Base-by-base conservation (phyloP, 1,140 invertebrate species). In the Anagrus nilaparvatae region DNA sequence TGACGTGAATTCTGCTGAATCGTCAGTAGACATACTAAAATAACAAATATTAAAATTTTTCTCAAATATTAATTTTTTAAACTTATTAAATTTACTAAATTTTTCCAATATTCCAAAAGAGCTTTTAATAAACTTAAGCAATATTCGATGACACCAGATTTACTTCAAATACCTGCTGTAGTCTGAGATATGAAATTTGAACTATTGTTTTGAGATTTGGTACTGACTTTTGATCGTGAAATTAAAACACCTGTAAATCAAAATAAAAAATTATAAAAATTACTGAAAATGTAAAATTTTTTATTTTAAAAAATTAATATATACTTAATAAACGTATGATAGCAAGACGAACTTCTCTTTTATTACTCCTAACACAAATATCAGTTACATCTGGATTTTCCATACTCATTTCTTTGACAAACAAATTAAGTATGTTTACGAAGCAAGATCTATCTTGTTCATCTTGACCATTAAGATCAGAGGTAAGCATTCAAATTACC, bases 401-500 rank as follows among this genome's bases (percentile, higher is more conserved):
- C 55, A 92, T 81, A 52, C 88, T 77, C 16, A 96, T 63, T 59
- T 92, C 85, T 10, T 77, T 73, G 0, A 92, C 76, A 1, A 94
- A 63, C 1, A 80, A 73, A 28, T 74, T 72, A 0, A 96, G 69
- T 6, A 95, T 66, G 6, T 74, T 72, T 47, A 89, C 82, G 1
- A 95, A 67, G 20, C 83, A 83, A 1, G 71, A 69, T 49, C 78
- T 76, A 53, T 94, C 89, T 31, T 78, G 75, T 49, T 91, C 87
- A 10, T 83, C 79, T 54, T 79, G 79, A 4, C 81, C 81, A 63
- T 94, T 88, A 7, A 96, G 70, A 65, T 96, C 91, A 30, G 82
- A 81, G 4, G 89, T 88, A 20, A 97, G 68, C 81, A 95, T 92
- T 5, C 95, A 69, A 4, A 96, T 69, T 4, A 91, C 84, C 82